Conservation (phyloP, 1,140 invertebrate genomes). For the Trichomalopsis sarcophagae region DNA sequence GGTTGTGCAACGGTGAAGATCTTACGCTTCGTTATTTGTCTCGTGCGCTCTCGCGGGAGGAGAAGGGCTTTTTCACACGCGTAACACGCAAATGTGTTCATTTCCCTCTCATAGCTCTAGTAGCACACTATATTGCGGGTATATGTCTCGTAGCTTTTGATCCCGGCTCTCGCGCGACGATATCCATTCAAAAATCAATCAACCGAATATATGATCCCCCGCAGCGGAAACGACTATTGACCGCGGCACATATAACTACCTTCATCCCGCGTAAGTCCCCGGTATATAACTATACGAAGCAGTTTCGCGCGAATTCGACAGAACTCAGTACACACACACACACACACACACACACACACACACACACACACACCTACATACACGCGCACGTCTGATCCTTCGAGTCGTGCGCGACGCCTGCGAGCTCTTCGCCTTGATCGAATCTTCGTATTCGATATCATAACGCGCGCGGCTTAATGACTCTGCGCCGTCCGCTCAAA, state of each 20-base stretch:
- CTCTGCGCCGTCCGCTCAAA: background rate
- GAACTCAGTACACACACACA: background rate
- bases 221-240: background rate
- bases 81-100: too few species aligned
- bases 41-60: too few species aligned
- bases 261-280: background rate
- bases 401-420: background rate
- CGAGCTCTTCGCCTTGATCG: constrained; percentile 10
- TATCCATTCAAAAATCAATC: too few species aligned
- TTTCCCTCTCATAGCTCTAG: too few species aligned
- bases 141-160: too few species aligned
- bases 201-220: background rate
- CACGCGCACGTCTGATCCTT: background rate
- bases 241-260: background rate
- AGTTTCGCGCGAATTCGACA: background rate
- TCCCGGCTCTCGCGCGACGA: too few species aligned
- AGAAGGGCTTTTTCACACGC: too few species aligned
- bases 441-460: constrained; percentile 11
- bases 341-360: background rate
- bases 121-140: too few species aligned
- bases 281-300: background rate
- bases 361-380: background rate
- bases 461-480: constrained; percentile 2
- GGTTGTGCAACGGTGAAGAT: too few species aligned
- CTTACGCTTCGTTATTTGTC: too few species aligned